These are phyloP conservation scores for Caenorhabditis remanei DNA, from an alignment of 1,140 invertebrate species.

Conservation along the genomic window DNA sequence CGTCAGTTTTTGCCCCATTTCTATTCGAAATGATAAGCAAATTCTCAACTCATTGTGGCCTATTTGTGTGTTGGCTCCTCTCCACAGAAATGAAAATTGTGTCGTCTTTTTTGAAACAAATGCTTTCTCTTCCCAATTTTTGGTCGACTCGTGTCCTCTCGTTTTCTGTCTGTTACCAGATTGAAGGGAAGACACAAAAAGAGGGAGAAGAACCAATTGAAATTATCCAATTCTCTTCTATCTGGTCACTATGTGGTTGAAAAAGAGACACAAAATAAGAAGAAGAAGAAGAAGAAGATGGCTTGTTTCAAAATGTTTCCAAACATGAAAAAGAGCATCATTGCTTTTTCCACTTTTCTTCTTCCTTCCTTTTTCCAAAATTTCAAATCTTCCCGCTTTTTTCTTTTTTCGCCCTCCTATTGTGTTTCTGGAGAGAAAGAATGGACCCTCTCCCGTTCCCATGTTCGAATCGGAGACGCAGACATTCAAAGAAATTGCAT, in stretches of 20 bases:
- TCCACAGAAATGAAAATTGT: not conserved
- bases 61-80: not conserved
- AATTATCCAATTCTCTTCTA: slow-evolving; percentile 39
- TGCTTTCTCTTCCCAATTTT: slow-evolving; percentile 3
- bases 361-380: not conserved
- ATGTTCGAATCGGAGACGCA: slow-evolving; percentile 8
- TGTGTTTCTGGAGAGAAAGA: not conserved
- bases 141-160: not conserved
- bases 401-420: too few relatives aligned
- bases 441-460: slow-evolving; percentile 7
- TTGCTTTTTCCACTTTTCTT: not conserved
- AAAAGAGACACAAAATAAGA: too few relatives aligned
- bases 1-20: not conserved
- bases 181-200: not conserved
- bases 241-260: not conserved
- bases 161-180: not conserved
- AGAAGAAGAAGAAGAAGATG: too few relatives aligned
- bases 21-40: slow-evolving; percentile 3
- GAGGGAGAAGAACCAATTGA: slow-evolving; percentile 14
- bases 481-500: not conserved
- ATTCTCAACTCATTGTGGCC: not conserved
- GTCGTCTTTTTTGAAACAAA: not conserved
- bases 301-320: slow-evolving; percentile 9
- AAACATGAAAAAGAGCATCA: not conserved
- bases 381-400: too few relatives aligned